phyloP scores from a whole-genome alignment of 1,140 invertebrate genomes.

The Lepidurus apus region DNA sequence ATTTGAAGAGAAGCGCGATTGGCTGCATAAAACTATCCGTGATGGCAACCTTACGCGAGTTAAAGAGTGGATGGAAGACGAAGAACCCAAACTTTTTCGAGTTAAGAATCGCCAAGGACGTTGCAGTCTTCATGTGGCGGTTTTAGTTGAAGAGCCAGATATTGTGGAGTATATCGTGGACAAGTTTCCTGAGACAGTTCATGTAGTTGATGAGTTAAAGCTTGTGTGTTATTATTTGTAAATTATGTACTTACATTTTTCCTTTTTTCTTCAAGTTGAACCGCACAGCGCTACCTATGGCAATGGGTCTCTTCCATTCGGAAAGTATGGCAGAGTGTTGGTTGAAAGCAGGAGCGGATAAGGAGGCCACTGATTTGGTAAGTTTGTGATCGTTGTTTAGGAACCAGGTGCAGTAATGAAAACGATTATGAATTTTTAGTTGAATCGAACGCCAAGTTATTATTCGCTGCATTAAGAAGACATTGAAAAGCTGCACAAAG shows the following conservation, averaged over 20 bases:
- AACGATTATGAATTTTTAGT: slow-evolving; percentile 44
- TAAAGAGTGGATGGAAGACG: slow-evolving; percentile 52
- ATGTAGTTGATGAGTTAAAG: slow-evolving; percentile 77
- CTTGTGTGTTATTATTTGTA: slow-evolving; percentile 26
- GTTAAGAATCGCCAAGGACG: slow-evolving; percentile 64
- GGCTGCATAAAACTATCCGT: slow-evolving; percentile 67
- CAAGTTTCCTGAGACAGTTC: slow-evolving; percentile 63
- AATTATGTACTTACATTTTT: slow-evolving; percentile 16
- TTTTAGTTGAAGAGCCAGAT: slow-evolving; percentile 69
- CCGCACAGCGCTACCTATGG: slow-evolving; percentile 77
- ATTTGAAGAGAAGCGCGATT: slow-evolving; percentile 65
- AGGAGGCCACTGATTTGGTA: slow-evolving; percentile 72
- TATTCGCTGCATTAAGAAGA: slow-evolving; percentile 88
- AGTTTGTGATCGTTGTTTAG: slow-evolving; percentile 35
- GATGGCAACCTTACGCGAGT: slow-evolving; percentile 57
- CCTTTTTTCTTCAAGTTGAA: slow-evolving; percentile 60
- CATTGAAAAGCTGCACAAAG: slow-evolving; percentile 72
- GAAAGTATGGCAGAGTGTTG: slow-evolving; percentile 70
- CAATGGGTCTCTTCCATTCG: slow-evolving; percentile 78
- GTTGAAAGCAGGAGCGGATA: slow-evolving; percentile 71
- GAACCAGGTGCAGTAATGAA: background rate
- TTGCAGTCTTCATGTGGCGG: slow-evolving; percentile 71
- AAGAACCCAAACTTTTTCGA: slow-evolving; percentile 53
- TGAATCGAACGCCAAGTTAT: slow-evolving; percentile 80
- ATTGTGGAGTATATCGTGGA: slow-evolving; percentile 67